Evolutionary conservation across 2,888 invertebrate species (phyloP), one percentile per base, ranked within the genome.

Genomic region (Thymelicus lineola): DNA sequence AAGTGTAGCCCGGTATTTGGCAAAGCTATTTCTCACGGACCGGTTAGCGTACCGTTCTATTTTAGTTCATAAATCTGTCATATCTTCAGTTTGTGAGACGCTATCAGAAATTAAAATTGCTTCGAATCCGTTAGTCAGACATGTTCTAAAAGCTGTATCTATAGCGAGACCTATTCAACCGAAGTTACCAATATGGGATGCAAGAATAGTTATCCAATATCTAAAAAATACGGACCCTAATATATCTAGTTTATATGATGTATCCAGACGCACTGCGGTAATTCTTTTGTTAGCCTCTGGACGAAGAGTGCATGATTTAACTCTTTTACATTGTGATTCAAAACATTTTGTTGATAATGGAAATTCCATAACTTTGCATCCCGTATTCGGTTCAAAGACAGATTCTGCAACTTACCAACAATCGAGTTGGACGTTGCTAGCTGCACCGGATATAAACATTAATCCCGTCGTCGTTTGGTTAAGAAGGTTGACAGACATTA

Each of bases 41-140:
- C 10, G 45, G 7, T 60, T 77, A 17, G 71, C 76, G 4, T 73
- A 73, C 38, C 55, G 74, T 10, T 72, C 75, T 15, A 76, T 76
- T 66, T 57, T 74, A 0, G 73, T 77, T 4, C 76, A 76, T 70
- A 76, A 76, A 63, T 77, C 76, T 1, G 74, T 73, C 9, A 72
- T 75, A 57, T 61, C 72, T 4, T 71, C 75, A 3, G 46, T 76
- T 58, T 75, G 75, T 45, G 71, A 75, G 48, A 73, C 72, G 3
- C 50, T 71, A 36, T 68, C 69, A 1, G 28, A 69, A 10, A 62
- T 65, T 50, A 66, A 73, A 42, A 65, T 74, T 35, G 71, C 72
- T 28, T 61, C 71, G 6, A 71, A 64, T 53, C 53, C 35, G 9
- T 48, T 75, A 64, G 70, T 76, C 6, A 69, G 64, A 36, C 71